phyloP scores from a whole-genome alignment of 2,888 invertebrate genomes.

The Stenoptilia bipunctidactyla region DNA sequence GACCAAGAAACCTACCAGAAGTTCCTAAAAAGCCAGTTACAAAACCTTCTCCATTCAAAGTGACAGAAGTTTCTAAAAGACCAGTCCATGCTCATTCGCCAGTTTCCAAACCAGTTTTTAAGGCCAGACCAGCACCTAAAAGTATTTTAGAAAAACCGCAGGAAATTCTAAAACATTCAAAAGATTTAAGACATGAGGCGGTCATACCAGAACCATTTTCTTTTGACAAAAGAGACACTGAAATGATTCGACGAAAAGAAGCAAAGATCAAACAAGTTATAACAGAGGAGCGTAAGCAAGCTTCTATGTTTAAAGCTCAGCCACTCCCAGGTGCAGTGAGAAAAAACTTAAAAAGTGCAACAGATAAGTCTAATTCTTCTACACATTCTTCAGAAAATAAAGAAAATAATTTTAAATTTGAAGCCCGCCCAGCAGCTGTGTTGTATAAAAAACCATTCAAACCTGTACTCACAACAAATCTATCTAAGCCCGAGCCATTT shows the following conservation, averaged over 20 bases:
- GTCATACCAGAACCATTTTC: conserved; percentile 72
- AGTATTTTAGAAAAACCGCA: conserved; percentile 55
- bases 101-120: conserved; percentile 36
- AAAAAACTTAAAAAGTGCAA: conserved; percentile 42
- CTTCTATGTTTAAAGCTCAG: conserved; percentile 77
- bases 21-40: conserved; percentile 69
- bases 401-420: conserved; percentile 64
- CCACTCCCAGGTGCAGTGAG: conserved; percentile 71
- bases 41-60: conserved; percentile 74
- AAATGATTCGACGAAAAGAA: conserved; percentile 68
- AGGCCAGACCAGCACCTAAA: conserved; percentile 75
- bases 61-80: conserved; percentile 69
- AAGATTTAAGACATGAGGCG: conserved; percentile 48
- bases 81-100: conserved; percentile 11
- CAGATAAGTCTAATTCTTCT: conserved; percentile 31
- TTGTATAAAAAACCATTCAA: conserved; percentile 75
- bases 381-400: conserved; percentile 51
- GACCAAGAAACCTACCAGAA: conserved; percentile 55
- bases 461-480: conserved; percentile 61
- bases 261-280: conserved; percentile 71
- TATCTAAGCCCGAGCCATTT: conserved; percentile 64
- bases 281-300: conserved; percentile 71
- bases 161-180: conserved; percentile 35
- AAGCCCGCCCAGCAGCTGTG: conserved; percentile 74
- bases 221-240: conserved; percentile 76